A percentile compares a stretch with the other conserved stretches of the same genome.
Conservation (phyloP, 2,797 vertebrate species). For the Lerista edwardsae region DNA sequence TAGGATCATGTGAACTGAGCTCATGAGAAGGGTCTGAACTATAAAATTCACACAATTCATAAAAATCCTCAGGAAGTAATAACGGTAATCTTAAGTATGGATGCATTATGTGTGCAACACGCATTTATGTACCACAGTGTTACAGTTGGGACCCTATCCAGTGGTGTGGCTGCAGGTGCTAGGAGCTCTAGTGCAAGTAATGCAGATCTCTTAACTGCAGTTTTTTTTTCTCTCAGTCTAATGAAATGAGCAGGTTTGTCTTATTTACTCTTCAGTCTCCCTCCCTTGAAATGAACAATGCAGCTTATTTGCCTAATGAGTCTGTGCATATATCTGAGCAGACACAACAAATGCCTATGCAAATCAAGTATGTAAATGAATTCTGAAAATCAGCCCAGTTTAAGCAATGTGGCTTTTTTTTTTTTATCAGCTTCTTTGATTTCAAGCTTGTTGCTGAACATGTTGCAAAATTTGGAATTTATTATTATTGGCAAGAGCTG, state of each 20-base stretch:
- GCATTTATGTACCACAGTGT: neutral
- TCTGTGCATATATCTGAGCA: no score
- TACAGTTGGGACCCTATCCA: neutral
- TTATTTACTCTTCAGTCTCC: neutral
- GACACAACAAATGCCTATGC: neutral
- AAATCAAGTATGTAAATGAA: neutral
- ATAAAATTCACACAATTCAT: neutral
- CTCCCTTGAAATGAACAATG: neutral
- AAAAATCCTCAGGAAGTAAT: neutral
- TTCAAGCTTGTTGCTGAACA: neutral
- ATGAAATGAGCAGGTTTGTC: neutral
- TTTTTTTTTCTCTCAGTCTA: neutral
- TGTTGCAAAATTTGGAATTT: neutral
- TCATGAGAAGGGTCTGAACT: neutral
- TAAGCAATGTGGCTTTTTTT: neutral
- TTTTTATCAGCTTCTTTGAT: neutral
- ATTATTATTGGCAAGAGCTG: neutral
- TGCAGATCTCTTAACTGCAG: neutral
- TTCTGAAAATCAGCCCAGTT: neutral
- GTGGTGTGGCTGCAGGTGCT: no score
- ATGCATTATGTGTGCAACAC: neutral
- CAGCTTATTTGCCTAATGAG: neutral
- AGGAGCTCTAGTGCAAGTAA: neutral
- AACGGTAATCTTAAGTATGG: no score
- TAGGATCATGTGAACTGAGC: neutral